Evolutionary conservation across 2,888 invertebrate genomes (phyloP).

Genomic region (Scaptodrosophila latifasciaeformis): DNA sequence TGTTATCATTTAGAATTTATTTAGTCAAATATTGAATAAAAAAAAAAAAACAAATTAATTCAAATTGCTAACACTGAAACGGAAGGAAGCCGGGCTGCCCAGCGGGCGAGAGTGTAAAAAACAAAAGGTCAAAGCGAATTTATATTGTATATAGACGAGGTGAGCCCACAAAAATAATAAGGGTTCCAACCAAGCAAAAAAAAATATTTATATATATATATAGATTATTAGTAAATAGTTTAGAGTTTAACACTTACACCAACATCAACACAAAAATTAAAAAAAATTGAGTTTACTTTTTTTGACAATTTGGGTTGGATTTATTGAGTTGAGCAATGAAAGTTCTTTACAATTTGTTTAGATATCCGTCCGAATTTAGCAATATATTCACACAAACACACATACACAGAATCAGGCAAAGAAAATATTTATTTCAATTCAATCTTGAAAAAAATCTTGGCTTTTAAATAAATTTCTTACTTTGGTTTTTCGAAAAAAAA

Average conservation of each 20-base stretch:
- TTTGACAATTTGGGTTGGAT: neutral
- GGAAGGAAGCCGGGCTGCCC: no score
- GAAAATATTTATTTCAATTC: constrained; percentile 9
- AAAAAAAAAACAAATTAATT: no score
- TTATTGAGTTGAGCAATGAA: neutral
- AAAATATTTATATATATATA: constrained; percentile 9
- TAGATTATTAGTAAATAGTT: constrained; percentile 43
- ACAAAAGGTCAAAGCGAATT: constrained; percentile 61
- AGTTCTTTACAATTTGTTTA: constrained; percentile 50
- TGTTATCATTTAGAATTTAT: constrained; percentile 66
- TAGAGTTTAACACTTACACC: constrained; percentile 40
- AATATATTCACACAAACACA: constrained; percentile 36
- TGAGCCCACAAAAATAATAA: constrained; percentile 23
- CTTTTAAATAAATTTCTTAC: neutral
- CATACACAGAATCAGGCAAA: neutral
- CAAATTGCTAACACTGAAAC: constrained; percentile 1
- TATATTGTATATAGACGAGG: constrained; percentile 59
- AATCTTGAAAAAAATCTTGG: neutral
- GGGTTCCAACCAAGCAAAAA: neutral
- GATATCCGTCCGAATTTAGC: constrained; percentile 66
- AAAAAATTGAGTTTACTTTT: no score
- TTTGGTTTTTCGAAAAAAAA: constrained; percentile 1
- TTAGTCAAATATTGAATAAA: constrained; percentile 66
- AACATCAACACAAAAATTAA: constrained; percentile 11
- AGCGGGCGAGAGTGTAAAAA: constrained; percentile 33